Percentiles rank a stretch among this genome's conserved stretches.
Evolutionary conservation across 2,888 invertebrate species (phyloP).

Genomic region (Laspeyria flexula): DNA sequence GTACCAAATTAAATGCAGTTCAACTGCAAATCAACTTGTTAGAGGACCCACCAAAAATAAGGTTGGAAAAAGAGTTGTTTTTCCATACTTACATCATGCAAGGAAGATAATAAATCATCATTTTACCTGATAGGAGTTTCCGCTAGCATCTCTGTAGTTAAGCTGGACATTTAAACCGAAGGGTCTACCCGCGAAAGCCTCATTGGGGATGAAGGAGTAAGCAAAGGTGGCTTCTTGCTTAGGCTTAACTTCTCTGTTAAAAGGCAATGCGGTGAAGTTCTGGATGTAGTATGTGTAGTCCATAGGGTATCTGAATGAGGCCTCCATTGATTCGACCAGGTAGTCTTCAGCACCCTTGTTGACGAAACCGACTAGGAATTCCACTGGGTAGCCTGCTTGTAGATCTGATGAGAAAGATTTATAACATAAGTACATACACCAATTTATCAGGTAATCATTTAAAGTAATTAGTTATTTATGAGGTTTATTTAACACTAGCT

Average conservation of each 20-base stretch:
- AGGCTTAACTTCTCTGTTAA: constrained; percentile 95
- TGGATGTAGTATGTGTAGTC: constrained; percentile 99
- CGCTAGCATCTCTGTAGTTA: constrained; percentile 93
- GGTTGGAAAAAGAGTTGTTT: too few species aligned
- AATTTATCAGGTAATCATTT: too few species aligned
- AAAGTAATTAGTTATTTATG: too few species aligned
- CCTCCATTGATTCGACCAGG: constrained; percentile 96
- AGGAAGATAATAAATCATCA: not conserved
- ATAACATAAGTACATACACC: not conserved
- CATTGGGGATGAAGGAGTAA: constrained; percentile 97
- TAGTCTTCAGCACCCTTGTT: constrained; percentile 98
- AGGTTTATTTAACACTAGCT: too few species aligned
- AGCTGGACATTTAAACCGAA: constrained; percentile 98
- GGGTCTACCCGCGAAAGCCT: constrained; percentile 98
- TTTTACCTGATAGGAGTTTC: constrained; percentile 86
- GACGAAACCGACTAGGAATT: constrained; percentile 97
- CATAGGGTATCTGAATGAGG: constrained; percentile 99
- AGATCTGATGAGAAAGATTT: constrained; percentile 87
- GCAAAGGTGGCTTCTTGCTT: constrained; percentile 97
- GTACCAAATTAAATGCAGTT: too few species aligned
- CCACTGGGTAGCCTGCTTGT: constrained; percentile 96
- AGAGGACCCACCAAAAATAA: too few species aligned
- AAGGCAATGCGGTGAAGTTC: constrained; percentile 97
- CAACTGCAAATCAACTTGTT: too few species aligned
- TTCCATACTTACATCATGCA: too few species aligned